Evolutionary conservation across 2,113 vertebrate genomes (phyloP).

Genomic region (Calyptommatus sinebrachiatus): DNA sequence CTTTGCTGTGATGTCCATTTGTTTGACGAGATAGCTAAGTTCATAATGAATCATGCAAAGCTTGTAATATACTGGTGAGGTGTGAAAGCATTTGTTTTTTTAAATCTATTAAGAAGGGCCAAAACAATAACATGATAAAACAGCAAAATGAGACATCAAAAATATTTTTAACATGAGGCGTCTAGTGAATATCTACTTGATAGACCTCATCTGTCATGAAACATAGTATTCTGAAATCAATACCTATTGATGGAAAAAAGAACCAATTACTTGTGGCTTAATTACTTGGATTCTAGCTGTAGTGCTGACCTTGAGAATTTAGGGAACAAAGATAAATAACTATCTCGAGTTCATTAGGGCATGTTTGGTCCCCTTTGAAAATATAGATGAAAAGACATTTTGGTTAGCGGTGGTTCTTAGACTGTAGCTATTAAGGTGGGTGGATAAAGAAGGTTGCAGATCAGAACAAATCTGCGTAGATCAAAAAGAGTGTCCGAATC

Average conservation of each 20-base stretch:
- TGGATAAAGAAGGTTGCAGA: too few relatives aligned
- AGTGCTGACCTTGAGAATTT: slow-evolving; percentile 37
- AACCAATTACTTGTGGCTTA: slow-evolving; percentile 35
- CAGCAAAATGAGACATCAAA: slow-evolving; percentile 10
- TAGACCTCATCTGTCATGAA: slow-evolving; percentile 13
- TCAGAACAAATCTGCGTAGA: too few relatives aligned
- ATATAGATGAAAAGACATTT: neutral
- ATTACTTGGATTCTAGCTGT: neutral
- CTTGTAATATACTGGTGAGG: slow-evolving; percentile 3
- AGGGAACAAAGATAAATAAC: slow-evolving; percentile 28
- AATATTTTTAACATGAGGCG: neutral
- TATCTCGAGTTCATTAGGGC: slow-evolving; percentile 17
- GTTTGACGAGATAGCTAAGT: neutral
- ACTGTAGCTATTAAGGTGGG: too few relatives aligned
- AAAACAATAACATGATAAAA: neutral
- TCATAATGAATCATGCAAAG: neutral
- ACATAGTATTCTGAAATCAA: slow-evolving; percentile 37
- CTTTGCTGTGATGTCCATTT: neutral
- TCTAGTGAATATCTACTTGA: slow-evolving; percentile 7
- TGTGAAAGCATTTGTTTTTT: neutral
- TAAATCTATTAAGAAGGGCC: slow-evolving; percentile 8
- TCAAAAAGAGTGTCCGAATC: too few relatives aligned
- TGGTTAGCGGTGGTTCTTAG: too few relatives aligned
- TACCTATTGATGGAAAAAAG: slow-evolving; percentile 34
- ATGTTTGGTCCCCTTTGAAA: slow-evolving; percentile 9